phyloP scores from a whole-genome alignment of 2,113 vertebrate species.

The Scophthalmus maximus region DNA sequence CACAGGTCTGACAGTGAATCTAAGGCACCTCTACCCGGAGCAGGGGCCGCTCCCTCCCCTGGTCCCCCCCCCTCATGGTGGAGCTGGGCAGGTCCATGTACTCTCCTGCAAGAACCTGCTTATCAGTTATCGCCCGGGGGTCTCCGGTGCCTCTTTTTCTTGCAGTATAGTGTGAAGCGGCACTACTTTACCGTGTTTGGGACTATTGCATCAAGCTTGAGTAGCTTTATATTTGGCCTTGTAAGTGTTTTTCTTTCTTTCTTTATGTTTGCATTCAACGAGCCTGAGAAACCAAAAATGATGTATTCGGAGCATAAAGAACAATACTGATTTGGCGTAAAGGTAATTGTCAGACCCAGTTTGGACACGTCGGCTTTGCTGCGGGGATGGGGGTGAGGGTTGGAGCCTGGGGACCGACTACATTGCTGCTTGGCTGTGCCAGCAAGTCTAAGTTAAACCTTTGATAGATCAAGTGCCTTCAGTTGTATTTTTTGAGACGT shows the following conservation, averaged over 20 bases:
- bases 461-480: conserved; percentile 84
- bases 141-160: conserved; percentile 49
- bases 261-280: conserved; percentile 38
- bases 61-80: conserved; percentile 40
- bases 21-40: conserved; percentile 51
- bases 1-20: conserved; percentile 57
- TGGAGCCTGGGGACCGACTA: conserved; percentile 62
- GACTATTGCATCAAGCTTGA: conserved; percentile 62
- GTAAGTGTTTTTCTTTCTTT: conserved; percentile 36
- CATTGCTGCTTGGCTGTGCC: conserved; percentile 86
- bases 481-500: conserved; percentile 70
- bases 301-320: conserved; percentile 81
- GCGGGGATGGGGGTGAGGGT: neutral
- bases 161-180: conserved; percentile 49
- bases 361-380: conserved; percentile 61
- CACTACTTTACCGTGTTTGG: conserved; percentile 51
- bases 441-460: conserved; percentile 81
- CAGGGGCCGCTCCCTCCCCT: conserved; percentile 28
- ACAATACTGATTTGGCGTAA: conserved; percentile 85
- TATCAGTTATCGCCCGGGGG: conserved; percentile 32
- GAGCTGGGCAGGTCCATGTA: conserved; percentile 35
- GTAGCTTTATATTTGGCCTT: conserved; percentile 68
- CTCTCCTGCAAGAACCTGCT: conserved; percentile 30
- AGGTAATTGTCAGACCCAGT: conserved; percentile 66
- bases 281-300: conserved; percentile 90